Conservation (phyloP, 1,140 invertebrate species). For the Portunus trituberculatus region DNA sequence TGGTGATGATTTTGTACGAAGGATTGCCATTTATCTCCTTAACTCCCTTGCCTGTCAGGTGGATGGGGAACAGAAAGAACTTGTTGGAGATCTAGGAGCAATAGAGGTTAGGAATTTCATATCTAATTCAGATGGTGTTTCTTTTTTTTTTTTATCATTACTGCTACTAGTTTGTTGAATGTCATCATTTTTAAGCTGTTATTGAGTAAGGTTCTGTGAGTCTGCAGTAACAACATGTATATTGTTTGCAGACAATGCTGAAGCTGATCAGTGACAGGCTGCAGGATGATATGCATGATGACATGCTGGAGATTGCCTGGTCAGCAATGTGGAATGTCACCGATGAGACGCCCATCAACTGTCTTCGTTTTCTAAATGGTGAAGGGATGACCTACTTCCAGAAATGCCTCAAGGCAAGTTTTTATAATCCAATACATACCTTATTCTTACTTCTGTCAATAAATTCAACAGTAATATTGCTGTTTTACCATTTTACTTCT, state of each 20-base stretch:
- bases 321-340: slow-evolving; percentile 99
- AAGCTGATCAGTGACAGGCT: slow-evolving; percentile 68
- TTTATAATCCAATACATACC: not conserved
- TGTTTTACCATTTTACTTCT: too few species aligned
- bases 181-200: too few species aligned
- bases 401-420: slow-evolving; percentile 84
- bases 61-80: slow-evolving; percentile 93
- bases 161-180: too few species aligned
- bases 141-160: too few species aligned
- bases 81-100: slow-evolving; percentile 93
- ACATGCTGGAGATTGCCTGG: slow-evolving; percentile 84
- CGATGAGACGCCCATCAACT: slow-evolving; percentile 96
- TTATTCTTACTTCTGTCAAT: not conserved
- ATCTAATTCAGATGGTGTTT: not conserved
- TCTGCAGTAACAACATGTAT: too few species aligned
- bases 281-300: slow-evolving; percentile 55
- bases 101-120: slow-evolving; percentile 85
- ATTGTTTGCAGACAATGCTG: slow-evolving; percentile 66
- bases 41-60: slow-evolving; percentile 98
- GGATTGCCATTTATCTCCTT: slow-evolving; percentile 95
- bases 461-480: not conserved
- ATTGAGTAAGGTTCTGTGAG: too few species aligned
- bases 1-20: slow-evolving; percentile 88
- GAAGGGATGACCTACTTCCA: slow-evolving; percentile 93
- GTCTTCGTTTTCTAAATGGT: slow-evolving; percentile 91